A percentile compares a stretch with the other conserved stretches of the same genome.
These are phyloP conservation scores for Apodemia zela DNA, from an alignment of 2,888 invertebrate genomes.

Conservation along the genomic window DNA sequence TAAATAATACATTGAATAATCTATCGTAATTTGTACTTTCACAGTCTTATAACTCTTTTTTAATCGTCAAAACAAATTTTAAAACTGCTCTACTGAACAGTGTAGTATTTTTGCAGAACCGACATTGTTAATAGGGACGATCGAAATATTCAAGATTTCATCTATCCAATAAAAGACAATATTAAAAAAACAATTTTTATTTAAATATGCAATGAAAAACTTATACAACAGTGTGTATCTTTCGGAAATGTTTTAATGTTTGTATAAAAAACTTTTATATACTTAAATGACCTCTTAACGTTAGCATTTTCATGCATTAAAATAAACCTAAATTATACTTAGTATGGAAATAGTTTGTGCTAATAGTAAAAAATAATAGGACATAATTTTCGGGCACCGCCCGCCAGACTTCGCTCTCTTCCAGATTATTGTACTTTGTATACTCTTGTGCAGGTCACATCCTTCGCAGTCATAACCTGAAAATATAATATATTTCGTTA, in stretches of 20 bases:
- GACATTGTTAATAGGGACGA: too few relatives aligned
- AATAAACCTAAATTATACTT: conserved; percentile 53
- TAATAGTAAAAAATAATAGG: conserved; percentile 48
- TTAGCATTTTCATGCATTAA: conserved; percentile 24
- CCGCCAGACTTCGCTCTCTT: conserved; percentile 55
- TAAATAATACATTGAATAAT: too few relatives aligned
- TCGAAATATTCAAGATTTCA: too few relatives aligned
- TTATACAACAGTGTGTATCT: conserved; percentile 59
- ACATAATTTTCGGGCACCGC: conserved; percentile 40
- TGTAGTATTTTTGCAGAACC: too few relatives aligned
- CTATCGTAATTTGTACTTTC: too few relatives aligned
- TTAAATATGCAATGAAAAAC: conserved; percentile 73
- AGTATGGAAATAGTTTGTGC: conserved; percentile 55
- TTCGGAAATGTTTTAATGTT: conserved; percentile 25
- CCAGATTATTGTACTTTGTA: conserved; percentile 83
- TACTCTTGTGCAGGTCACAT: conserved; percentile 85
- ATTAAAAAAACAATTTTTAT: conserved; percentile 46
- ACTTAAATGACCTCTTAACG: conserved; percentile 15
- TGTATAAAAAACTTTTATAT: conserved; percentile 12
- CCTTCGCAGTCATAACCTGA: conserved; percentile 86
- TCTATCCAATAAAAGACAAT: conserved; percentile 12
- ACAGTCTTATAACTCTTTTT: too few relatives aligned
- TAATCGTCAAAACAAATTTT: too few relatives aligned
- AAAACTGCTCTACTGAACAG: too few relatives aligned
- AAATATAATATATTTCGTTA: too few relatives aligned